Evolutionary conservation across 2,113 vertebrate genomes (phyloP), one percentile per base, ranked within the genome.

Genomic region (Sclerurus mexicanus): DNA sequence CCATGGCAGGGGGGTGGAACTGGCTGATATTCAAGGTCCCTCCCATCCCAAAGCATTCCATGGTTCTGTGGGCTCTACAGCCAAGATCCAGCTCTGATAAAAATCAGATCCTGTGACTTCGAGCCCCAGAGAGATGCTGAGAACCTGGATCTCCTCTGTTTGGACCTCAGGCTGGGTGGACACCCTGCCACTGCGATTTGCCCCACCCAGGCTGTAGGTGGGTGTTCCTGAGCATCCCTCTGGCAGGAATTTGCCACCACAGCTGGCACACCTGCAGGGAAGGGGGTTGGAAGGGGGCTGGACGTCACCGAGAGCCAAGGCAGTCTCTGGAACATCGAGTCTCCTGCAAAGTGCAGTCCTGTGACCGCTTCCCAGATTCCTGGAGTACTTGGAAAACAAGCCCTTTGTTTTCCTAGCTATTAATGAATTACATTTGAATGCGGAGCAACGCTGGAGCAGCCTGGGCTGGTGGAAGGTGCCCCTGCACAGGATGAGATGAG

Each of bases 161-260:
- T 3, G 23, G 18, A 46, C 27, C 10, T 0, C 6, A 21, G 0
- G 14, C 62, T 40, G 64, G 17, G 28, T 19, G 12, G 56, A 39
- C 49, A 42, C 11, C 2, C 40, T 59, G 20, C n/a, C 21, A 3
- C 52, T 2, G 46, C 0, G 64, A 24, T 68, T 42, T 82, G 66
- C 49, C 24, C 49, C 17, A 28, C 47, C 16, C 40, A 25, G 22
- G 33, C 16, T 3, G 0, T 12, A 3, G 39, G 17, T 5, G 39
- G 49, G 11, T 40, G 49, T n/a, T 63, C 4, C 24, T 9, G 63
- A 22, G 13, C 13, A 12, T 12, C 24, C 8, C 62, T 5, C 8
- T 24, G 19, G 14, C 11, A 7, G 33, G 6, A 17, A 10, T 67
- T 8, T 22, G 33, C 50, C 69, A 19, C 12, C 44, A 6, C 40